Evolutionary conservation across 2,113 vertebrate genomes (phyloP), one percentile per base, ranked within the genome.

Genomic region (Potamarius usumacintae): DNA sequence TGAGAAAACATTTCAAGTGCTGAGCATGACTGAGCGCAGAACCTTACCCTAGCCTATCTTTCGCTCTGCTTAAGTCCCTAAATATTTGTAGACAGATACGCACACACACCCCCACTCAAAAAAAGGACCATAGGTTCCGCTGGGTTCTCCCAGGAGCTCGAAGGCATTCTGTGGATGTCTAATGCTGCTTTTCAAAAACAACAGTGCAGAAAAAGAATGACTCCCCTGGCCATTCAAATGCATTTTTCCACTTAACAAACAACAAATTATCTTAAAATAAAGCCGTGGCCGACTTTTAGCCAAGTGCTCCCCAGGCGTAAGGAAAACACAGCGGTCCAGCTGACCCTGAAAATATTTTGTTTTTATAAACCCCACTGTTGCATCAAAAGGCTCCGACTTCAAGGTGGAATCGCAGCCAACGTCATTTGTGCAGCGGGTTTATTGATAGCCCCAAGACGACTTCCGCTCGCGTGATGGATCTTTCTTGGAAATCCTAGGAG

Each of bases 191-290:
- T 95, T 90, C 53, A 95, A 95, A 96, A 95, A 95, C 94, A 96
- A 96, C 96, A 94, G 92, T 88, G 86, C 92, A 87, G 86, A 95
- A 95, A 95, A 97, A 91, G 94, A 96, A 97, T 97, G 93, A 94
- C 95, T 95, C 96, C 95, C 93, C 92, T 93, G 94, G 95, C 96
- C 95, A 92, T 95, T 96, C 95, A 95, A 96, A 96, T 94, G 94
- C 96, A 96, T 96, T 97, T 97, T 96, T 96, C 89, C 60, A 89
- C 91, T 90, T 89, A 89, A 95, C 94, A 94, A 96, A 97, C 94
- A 96, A 96, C 95, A 96, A 95, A 95, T 92, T 90, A 95, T 95
- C 94, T 96, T 96, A 94, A 94, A 97, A 97, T 96, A 95, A 93
- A 93, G 90, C 89, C 89, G 10, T 90, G 90, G 93, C 93, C 93